A percentile compares a stretch with the other conserved stretches of the same genome.
phyloP scores from a whole-genome alignment of 2,888 invertebrate genomes.

The Hoplodrina blanda region DNA sequence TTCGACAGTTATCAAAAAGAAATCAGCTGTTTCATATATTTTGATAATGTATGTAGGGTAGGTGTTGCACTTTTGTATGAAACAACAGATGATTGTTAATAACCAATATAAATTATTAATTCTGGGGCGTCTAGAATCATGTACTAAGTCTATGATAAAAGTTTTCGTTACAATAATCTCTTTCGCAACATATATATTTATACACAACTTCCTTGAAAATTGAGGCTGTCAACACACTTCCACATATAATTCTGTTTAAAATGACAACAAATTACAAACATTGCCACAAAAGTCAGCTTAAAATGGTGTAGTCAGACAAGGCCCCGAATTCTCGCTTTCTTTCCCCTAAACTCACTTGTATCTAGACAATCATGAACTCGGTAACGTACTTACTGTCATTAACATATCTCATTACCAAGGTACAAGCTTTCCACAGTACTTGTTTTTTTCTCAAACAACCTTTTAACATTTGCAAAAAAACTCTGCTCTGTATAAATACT shows the following conservation, averaged over 20 bases:
- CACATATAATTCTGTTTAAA: background rate
- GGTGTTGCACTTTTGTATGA: too few species aligned
- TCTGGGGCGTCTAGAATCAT: too few species aligned
- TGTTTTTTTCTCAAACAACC: slow-evolving; percentile 56
- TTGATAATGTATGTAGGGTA: too few species aligned
- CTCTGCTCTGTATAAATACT: slow-evolving; percentile 57
- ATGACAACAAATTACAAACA: background rate
- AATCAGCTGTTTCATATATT: too few species aligned
- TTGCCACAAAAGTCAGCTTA: background rate
- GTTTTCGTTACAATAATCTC: too few species aligned
- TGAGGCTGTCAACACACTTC: background rate
- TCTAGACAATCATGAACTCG: slow-evolving; percentile 28
- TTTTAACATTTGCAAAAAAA: slow-evolving; percentile 52
- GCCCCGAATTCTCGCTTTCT: background rate
- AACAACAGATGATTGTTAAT: too few species aligned
- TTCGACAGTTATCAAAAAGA: too few species aligned
- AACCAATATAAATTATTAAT: too few species aligned
- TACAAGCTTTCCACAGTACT: slow-evolving; percentile 46
- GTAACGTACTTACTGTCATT: slow-evolving; percentile 48
- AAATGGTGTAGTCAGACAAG: slow-evolving; percentile 1
- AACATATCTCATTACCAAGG: slow-evolving; percentile 56
- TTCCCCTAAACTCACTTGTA: slow-evolving; percentile 20
- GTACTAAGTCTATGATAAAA: too few species aligned
- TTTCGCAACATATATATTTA: too few species aligned
- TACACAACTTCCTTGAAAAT: background rate